Evolutionary conservation across 30 jellyfish, hydroid and myxozoan species (phyloP).

Genomic region (Aurelia aurita complex sp. Pacific): DNA sequence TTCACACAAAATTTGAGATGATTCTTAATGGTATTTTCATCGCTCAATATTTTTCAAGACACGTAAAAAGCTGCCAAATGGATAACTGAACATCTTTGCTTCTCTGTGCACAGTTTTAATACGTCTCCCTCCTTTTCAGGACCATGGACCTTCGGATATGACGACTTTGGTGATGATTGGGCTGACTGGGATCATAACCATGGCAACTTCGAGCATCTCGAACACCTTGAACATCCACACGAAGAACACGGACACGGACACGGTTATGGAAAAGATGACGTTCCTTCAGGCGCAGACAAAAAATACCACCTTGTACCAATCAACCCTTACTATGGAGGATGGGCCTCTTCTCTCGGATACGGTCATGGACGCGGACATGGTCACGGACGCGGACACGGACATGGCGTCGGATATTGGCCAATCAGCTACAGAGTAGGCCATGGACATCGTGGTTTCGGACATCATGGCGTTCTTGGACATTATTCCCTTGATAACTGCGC

Average conservation of each 20-base stretch:
- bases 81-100: no score
- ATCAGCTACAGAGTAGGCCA: slow-evolving; percentile 63
- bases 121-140: slow-evolving; percentile 45
- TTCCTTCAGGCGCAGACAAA: slow-evolving; percentile 48
- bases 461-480: slow-evolving; percentile 64
- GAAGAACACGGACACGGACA: slow-evolving; percentile 70
- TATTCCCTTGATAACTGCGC: slow-evolving; percentile 45
- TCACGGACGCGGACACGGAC: slow-evolving; percentile 53
- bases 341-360: slow-evolving; percentile 43
- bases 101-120: no score
- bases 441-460: slow-evolving; percentile 71
- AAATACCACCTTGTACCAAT: slow-evolving; percentile 61
- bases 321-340: slow-evolving; percentile 51
- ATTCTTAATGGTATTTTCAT: no score
- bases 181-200: slow-evolving; percentile 99
- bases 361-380: slow-evolving; percentile 57
- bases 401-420: slow-evolving; percentile 62
- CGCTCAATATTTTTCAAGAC: no score
- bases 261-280: slow-evolving; percentile 69
- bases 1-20: no score
- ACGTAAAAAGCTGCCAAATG: no score
- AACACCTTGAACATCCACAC: slow-evolving; percentile 68
- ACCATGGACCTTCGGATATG: slow-evolving; percentile 97
- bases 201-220: slow-evolving; percentile 83
- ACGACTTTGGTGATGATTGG: slow-evolving; percentile 98